These are phyloP conservation scores for Picathartes gymnocephalus DNA, from an alignment of 2,113 vertebrate genomes.

Conservation along the genomic window DNA sequence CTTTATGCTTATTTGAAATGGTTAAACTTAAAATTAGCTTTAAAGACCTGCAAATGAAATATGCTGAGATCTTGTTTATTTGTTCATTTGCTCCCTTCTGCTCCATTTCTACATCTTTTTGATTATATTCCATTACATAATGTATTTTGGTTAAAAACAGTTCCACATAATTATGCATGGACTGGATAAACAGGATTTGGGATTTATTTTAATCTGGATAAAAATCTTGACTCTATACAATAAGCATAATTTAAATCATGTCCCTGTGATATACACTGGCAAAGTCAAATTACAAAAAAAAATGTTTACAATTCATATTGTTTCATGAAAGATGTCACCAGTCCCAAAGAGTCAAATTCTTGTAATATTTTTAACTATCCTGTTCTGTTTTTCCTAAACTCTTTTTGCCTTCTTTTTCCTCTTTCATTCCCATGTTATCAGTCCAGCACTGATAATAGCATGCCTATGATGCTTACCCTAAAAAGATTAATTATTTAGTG, in stretches of 20 bases:
- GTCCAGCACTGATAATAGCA: slow-evolving; percentile 38
- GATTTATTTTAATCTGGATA: slow-evolving; percentile 57
- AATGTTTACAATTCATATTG: background rate
- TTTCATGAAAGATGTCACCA: background rate
- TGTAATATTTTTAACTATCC: background rate
- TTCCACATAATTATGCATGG: slow-evolving; percentile 26
- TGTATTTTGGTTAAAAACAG: slow-evolving; percentile 25
- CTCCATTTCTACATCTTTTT: slow-evolving; percentile 18
- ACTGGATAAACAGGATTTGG: slow-evolving; percentile 50
- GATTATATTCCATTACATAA: slow-evolving; percentile 26
- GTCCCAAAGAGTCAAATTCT: background rate
- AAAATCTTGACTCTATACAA: slow-evolving; percentile 39
- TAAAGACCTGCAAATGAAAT: background rate
- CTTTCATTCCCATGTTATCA: background rate
- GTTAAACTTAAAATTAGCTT: background rate
- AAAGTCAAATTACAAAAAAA: slow-evolving; percentile 8
- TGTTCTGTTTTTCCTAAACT: slow-evolving; percentile 34
- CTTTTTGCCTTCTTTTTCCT: background rate
- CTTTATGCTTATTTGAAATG: background rate
- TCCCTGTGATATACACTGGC: background rate
- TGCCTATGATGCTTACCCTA: background rate
- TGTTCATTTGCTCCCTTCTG: background rate
- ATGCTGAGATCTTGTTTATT: background rate
- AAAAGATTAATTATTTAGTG: background rate
- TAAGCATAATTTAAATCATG: slow-evolving; percentile 14